Evolutionary conservation across 2,888 invertebrate species (phyloP).

Genomic region (Allygus modestus): DNA sequence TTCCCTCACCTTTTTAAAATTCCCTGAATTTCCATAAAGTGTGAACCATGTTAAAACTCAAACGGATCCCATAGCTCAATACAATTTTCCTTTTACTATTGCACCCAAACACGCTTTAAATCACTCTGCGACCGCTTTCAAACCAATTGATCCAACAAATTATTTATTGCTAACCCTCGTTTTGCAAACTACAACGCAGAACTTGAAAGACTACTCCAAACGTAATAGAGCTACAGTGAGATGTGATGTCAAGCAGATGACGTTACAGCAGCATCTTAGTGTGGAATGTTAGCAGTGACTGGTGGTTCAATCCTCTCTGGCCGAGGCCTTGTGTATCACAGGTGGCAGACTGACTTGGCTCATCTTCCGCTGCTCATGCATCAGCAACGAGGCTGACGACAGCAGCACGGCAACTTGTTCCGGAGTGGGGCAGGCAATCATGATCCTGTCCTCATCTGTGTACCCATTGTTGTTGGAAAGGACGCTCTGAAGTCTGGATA

Average conservation of each 20-base stretch:
- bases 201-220: too few species aligned
- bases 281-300: neutral
- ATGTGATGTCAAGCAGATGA: neutral
- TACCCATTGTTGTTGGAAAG: conserved; percentile 80
- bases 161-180: too few species aligned
- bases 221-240: neutral
- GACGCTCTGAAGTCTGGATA: conserved; percentile 89
- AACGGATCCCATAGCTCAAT: too few species aligned
- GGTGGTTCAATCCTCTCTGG: neutral
- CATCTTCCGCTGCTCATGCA: conserved; percentile 35
- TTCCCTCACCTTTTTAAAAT: too few species aligned
- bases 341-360: conserved; percentile 32
- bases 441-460: conserved; percentile 86
- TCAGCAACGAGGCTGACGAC: conserved; percentile 85
- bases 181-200: too few species aligned
- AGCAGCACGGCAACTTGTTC: conserved; percentile 95
- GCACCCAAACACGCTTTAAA: too few species aligned
- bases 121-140: too few species aligned
- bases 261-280: too few species aligned
- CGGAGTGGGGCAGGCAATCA: conserved; percentile 94
- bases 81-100: too few species aligned
- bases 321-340: neutral
- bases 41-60: too few species aligned
- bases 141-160: too few species aligned
- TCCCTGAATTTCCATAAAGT: too few species aligned